A percentile compares a stretch with the other conserved stretches of the same genome.
Conservation (phyloP, 2,797 vertebrate genomes). For the Hyperoplus immaculatus region DNA sequence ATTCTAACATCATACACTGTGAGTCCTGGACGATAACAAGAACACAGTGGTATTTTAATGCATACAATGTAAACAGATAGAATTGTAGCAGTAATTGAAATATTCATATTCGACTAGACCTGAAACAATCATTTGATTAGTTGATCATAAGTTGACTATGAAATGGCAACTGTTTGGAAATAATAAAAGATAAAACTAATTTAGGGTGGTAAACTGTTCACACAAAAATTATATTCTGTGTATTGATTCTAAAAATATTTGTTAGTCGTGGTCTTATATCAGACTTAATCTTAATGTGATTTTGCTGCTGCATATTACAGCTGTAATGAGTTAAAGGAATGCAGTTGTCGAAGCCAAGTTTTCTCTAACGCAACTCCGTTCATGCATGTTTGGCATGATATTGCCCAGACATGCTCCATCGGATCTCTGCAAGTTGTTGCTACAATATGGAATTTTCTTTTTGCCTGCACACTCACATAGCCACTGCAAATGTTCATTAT, state of each 20-base stretch:
- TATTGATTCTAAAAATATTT: neutral
- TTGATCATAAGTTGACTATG: neutral
- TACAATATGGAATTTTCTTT: neutral
- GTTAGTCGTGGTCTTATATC: neutral
- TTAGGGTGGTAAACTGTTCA: no score
- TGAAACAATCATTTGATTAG: neutral
- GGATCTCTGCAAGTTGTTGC: neutral
- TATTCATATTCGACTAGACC: neutral
- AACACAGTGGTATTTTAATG: neutral
- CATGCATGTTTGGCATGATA: neutral
- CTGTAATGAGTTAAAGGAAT: constrained; percentile 9
- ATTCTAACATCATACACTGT: neutral
- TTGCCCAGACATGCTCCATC: constrained; percentile 51
- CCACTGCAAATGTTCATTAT: neutral
- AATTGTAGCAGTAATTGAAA: neutral
- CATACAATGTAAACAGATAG: neutral
- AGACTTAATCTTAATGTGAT: neutral
- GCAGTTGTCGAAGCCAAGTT: neutral
- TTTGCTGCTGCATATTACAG: neutral
- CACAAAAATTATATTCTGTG: no score
- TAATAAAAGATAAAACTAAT: neutral
- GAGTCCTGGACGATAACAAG: no score
- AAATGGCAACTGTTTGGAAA: neutral
- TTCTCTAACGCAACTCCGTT: neutral
- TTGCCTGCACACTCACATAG: neutral